A percentile compares a stretch with the other conserved stretches of the same genome.
Conservation (phyloP, 2,888 invertebrate species). For the Pseudeuparius sepicola region DNA sequence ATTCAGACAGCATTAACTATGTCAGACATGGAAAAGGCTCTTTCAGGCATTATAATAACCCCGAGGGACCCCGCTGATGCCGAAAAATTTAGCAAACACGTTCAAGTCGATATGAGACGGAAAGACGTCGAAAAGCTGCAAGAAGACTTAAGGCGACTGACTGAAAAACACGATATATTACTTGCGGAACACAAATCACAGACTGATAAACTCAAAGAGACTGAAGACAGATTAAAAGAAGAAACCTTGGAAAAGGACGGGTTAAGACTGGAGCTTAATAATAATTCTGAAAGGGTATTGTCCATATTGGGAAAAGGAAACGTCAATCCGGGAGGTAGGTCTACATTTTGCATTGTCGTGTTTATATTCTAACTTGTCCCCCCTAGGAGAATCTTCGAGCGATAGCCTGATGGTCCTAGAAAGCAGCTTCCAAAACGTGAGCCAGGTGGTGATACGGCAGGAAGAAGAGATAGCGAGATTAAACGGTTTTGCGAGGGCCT, state of each 20-base stretch:
- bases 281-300: conserved; percentile 62
- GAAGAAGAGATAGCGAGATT: conserved; percentile 66
- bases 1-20: conserved; percentile 69
- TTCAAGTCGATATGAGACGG: conserved; percentile 49
- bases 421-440: conserved; percentile 63
- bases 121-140: conserved; percentile 53
- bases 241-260: conserved; percentile 65
- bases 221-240: conserved; percentile 52
- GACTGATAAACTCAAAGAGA: conserved; percentile 41
- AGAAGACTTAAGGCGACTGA: conserved; percentile 46
- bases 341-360: no score
- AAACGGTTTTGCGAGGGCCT: conserved; percentile 56
- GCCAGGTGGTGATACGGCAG: conserved; percentile 63
- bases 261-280: conserved; percentile 61
- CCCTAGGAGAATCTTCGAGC: no score
- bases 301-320: conserved; percentile 49
- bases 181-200: conserved; percentile 37
- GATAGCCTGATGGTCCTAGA: conserved; percentile 70
- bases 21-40: conserved; percentile 59
- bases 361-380: no score
- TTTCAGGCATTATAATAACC: conserved; percentile 47
- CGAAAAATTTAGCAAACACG: conserved; percentile 31
- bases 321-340: no score
- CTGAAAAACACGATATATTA: conserved; percentile 52
- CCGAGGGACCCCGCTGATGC: conserved; percentile 31